These are phyloP conservation scores for Meganola albula DNA, from an alignment of 2,888 invertebrate species.

Conservation along the genomic window DNA sequence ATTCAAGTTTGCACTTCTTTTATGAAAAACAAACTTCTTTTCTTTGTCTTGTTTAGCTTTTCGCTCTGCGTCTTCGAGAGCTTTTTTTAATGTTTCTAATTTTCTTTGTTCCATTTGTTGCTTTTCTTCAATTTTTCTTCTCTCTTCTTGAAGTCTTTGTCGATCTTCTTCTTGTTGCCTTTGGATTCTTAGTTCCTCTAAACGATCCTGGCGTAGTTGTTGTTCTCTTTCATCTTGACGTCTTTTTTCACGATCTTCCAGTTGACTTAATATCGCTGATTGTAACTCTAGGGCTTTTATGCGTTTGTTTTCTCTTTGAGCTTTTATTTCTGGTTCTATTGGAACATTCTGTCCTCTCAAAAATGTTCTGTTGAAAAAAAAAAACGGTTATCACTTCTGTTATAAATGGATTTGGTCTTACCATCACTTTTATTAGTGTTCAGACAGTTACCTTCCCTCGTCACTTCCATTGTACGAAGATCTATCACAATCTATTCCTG, in stretches of 20 bases:
- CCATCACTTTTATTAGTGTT: neutral
- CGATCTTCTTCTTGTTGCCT: conserved; percentile 85
- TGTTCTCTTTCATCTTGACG: conserved; percentile 87
- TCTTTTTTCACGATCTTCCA: conserved; percentile 87
- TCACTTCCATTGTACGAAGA: conserved; percentile 69
- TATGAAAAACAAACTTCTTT: conserved; percentile 59
- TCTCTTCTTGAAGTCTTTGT: conserved; percentile 84
- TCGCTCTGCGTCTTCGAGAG: conserved; percentile 86
- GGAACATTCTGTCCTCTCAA: conserved; percentile 92
- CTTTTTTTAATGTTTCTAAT: conserved; percentile 85
- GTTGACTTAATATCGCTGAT: conserved; percentile 88
- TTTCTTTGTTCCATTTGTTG: conserved; percentile 84
- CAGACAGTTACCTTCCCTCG: conserved; percentile 55
- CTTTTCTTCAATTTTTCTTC: conserved; percentile 80
- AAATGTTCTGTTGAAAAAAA: conserved; percentile 73
- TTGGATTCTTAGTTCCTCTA: conserved; percentile 87
- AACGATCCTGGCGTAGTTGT: conserved; percentile 85
- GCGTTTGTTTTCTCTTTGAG: conserved; percentile 88
- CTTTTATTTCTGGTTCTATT: conserved; percentile 86
- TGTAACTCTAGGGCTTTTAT: conserved; percentile 92
- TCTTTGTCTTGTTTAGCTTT: conserved; percentile 83
- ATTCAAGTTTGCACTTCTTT: conserved; percentile 38
- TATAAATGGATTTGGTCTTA: neutral
- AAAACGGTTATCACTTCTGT: neutral
- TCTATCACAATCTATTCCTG: conserved; percentile 64